phyloP scores from a whole-genome alignment of 1,140 invertebrate genomes.

The Pollicipes pollicipes region DNA sequence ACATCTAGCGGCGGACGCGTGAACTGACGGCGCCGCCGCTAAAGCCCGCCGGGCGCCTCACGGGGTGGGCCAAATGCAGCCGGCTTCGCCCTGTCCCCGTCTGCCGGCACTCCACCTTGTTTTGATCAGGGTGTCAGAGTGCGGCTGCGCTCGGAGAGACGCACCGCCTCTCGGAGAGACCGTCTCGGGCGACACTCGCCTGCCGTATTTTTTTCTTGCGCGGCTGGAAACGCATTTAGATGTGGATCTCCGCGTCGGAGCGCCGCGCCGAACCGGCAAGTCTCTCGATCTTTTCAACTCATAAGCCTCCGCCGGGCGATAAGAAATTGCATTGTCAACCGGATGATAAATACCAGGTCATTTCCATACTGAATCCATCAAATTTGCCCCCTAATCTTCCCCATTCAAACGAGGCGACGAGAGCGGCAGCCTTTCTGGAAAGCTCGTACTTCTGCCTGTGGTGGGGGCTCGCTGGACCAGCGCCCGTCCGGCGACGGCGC shows the following conservation, averaged over 20 bases:
- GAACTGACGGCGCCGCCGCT: neutral
- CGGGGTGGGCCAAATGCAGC: no score
- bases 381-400: neutral
- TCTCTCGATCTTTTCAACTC: neutral
- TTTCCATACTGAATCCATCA: constrained; percentile 5
- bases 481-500: no score
- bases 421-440: neutral
- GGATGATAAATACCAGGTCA: neutral
- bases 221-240: neutral
- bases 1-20: neutral
- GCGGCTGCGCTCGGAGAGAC: no score
- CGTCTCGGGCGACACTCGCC: no score
- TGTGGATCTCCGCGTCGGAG: neutral
- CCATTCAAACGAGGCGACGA: neutral
- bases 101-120: no score
- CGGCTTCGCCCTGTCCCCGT: no score
- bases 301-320: neutral
- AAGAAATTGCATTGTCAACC: constrained; percentile 7
- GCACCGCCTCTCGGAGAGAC: no score
- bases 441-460: neutral
- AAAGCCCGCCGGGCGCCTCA: no score
- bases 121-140: no score
- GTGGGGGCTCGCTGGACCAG: no score
- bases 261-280: neutral
- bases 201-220: neutral